Evolutionary conservation across 2,113 vertebrate genomes (phyloP), one percentile per base, ranked within the genome.

Genomic region (Alethe diademata): DNA sequence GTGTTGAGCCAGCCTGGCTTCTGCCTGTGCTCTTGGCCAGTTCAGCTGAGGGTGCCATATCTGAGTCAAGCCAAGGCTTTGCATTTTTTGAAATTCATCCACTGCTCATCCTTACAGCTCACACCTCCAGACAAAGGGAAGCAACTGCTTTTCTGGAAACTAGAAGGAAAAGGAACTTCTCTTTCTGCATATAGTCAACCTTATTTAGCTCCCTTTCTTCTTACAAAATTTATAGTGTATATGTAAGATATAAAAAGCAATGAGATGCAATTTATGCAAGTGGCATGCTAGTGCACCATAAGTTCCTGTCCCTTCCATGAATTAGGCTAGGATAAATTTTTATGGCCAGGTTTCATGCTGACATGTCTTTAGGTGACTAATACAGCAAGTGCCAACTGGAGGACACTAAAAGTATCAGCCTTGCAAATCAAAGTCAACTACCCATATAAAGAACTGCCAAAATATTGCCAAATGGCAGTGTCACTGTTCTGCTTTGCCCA

Each of bases 51-150:
- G 93, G 70, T 95, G 95, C 94, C 93, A 78, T 57, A 33, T 90
- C 70, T 86, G 47, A 93, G 71, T 24, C 51, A 56, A 95, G 96
- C 96, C 95, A 97, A 97, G 50, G 73, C 91, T 96, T 90, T 92
- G 92, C 93, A 93, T 71, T 79, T 84, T 86, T 95, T 96, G 86
- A 95, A 95, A 88, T 85, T 74, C 89, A 91, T 92, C 93, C 96
- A 93, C 78, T 94, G 73, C 91, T 94, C 93, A 81, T 91, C 81
- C 90, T 92, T 88, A 75, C 69, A 92, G 85, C 95, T 96, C 86
- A 90, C 78, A 96, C 86, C 84, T 96, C 78, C 81, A 97, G 88
- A 90, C 88, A 92, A 95, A 97, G 62, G 81, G 72, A 93, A 92
- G 86, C 64, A 91, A 93, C 87, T 85, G 80, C 60, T 92, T 54